Evolutionary conservation across 2,888 invertebrate genomes (phyloP), one percentile per base, ranked within the genome.

Genomic region (Tinea trinotella): DNA sequence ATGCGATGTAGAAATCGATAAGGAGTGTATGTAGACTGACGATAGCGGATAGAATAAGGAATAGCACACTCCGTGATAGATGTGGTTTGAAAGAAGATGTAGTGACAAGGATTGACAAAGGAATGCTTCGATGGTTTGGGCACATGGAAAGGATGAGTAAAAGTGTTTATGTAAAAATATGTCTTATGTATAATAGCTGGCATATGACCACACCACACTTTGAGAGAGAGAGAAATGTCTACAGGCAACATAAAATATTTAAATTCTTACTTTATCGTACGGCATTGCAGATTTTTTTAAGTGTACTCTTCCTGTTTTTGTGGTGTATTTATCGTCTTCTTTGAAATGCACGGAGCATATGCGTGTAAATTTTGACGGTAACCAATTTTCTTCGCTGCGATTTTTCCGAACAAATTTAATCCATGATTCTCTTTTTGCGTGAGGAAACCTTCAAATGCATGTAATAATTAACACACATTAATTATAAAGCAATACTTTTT

Each of bases 291-390:
- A 40, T 15, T 55, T 52, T 12, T 22, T 52, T 17, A 55, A 44
- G 34, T 18, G 52, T 6, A 34, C 20, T 12, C 50, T 7, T 35
- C 54, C 54, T 20, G 49, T n/a, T 36, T 34, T 50, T 9, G 54
- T 50, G 9, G 13, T 36, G 20, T 54, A 50, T 13, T 17, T 10
- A 15, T 54, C 49, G 0, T 56, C 52, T 40, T 53, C 40, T 6
- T 34, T 24, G 44, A 63, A 63, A 57, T 63, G 63, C 12, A 17
- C 22, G 3, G 62, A 62, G 57, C 62, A 63, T 56, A 63, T 57
- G 30, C 19, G 35, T 12, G 60, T 19, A 56, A 58, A 17, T 2
- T 57, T 56, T 6, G 57, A 55, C 1, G 64, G 61, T 55, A 60
- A 30, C 62, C 63, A 62, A 1, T 55, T 56, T 6, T 59, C 56